These are phyloP conservation scores for Oegoconia quadripuncta DNA, from an alignment of 2,888 invertebrate genomes.

Conservation along the genomic window DNA sequence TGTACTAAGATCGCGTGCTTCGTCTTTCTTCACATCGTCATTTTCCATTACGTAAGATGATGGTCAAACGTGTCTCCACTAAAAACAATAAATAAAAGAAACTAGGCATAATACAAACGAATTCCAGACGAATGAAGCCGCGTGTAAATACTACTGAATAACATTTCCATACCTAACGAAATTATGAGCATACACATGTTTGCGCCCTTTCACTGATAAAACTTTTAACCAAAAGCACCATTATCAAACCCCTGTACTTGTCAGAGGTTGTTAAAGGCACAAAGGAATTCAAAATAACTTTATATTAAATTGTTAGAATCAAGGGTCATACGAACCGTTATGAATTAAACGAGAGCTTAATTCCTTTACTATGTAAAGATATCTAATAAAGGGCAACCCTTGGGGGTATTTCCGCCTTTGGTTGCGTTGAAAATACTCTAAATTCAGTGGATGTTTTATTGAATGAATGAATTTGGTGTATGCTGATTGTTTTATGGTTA, in stretches of 20 bases:
- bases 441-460: neutral
- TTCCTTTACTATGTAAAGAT: slow-evolving; percentile 15
- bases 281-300: slow-evolving; percentile 1
- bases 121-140: too few species aligned
- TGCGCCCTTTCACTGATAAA: neutral
- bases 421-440: neutral
- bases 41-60: too few species aligned
- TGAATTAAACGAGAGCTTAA: slow-evolving; percentile 12
- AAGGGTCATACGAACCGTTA: slow-evolving; percentile 6
- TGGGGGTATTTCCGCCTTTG: slow-evolving; percentile 7
- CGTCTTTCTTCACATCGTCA: too few species aligned
- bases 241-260: neutral
- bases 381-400: slow-evolving; percentile 16
- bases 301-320: neutral
- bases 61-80: too few species aligned
- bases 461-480: neutral
- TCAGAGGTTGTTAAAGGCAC: neutral
- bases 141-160: too few species aligned
- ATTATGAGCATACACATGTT: neutral
- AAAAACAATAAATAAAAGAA: too few species aligned
- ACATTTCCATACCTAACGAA: too few species aligned
- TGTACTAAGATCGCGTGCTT: too few species aligned
- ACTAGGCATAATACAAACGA: too few species aligned
- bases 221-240: neutral
- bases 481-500: too few species aligned